phyloP scores from a whole-genome alignment of 2,888 invertebrate genomes.

The Netelia fuscicornis region DNA sequence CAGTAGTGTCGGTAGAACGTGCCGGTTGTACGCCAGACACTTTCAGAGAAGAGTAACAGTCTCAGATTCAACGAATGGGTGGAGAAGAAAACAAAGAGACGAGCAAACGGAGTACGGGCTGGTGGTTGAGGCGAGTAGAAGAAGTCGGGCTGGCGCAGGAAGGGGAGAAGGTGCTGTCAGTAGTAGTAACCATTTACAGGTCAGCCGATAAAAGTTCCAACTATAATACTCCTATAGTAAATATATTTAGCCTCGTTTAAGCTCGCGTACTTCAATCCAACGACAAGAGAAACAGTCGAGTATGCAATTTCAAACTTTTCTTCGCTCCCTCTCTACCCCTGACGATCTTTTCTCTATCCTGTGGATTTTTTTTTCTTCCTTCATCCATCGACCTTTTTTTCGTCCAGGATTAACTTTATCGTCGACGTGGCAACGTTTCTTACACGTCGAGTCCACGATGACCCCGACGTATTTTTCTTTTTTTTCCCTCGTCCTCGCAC shows the following conservation, averaged over 20 bases:
- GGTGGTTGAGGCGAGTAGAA: background rate
- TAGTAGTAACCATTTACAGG: slow-evolving; percentile 19
- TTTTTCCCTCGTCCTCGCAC: background rate
- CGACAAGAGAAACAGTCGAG: background rate
- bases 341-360: background rate
- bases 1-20: slow-evolving; percentile 48
- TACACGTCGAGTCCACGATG: background rate
- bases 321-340: background rate
- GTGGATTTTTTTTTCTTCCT: background rate
- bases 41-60: background rate
- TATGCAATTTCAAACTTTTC: slow-evolving; percentile 10
- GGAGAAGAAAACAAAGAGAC: slow-evolving; percentile 3
- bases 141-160: background rate
- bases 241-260: background rate
- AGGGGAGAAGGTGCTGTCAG: slow-evolving; percentile 16
- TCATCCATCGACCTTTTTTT: background rate
- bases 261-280: background rate
- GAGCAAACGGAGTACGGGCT: slow-evolving; percentile 2
- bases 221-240: background rate
- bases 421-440: slow-evolving; percentile 14
- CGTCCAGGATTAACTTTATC: background rate
- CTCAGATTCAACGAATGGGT: background rate
- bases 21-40: slow-evolving; percentile 38
- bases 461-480: background rate
- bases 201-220: slow-evolving; percentile 43